Evolutionary conservation across 2,113 vertebrate species (phyloP).

Genomic region (Neodon shergylaensis): DNA sequence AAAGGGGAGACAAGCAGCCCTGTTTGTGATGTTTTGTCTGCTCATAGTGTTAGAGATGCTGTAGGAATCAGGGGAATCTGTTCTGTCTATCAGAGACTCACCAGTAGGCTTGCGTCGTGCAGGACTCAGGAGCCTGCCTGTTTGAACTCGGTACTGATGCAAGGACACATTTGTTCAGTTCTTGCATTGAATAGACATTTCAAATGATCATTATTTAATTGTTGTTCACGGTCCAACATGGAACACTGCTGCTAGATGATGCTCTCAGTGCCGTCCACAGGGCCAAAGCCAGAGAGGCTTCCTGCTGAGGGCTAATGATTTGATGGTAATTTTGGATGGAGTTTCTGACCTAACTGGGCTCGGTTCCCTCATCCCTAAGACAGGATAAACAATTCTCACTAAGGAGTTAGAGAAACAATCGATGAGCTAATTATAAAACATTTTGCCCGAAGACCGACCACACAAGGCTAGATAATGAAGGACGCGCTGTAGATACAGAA

Average conservation of each 20-base stretch:
- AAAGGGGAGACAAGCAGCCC: neutral
- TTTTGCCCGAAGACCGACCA: constrained; percentile 24
- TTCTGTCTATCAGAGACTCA: neutral
- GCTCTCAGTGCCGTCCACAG: neutral
- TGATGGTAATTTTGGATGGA: neutral
- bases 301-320: neutral
- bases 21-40: neutral
- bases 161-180: neutral
- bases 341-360: constrained; percentile 33
- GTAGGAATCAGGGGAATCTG: neutral
- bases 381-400: constrained; percentile 17
- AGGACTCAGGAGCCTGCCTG: neutral
- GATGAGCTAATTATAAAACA: constrained; percentile 59
- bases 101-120: neutral
- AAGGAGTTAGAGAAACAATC: constrained; percentile 41
- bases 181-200: neutral
- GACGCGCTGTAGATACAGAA: neutral
- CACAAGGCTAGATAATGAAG: constrained; percentile 29
- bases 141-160: neutral
- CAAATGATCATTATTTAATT: neutral
- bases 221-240: neutral
- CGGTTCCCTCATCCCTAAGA: constrained; percentile 16
- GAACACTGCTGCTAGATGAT: neutral
- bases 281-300: constrained; percentile 25
- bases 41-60: neutral